phyloP scores from a whole-genome alignment of 2,113 vertebrate species.

The Poicephalus meyeri region DNA sequence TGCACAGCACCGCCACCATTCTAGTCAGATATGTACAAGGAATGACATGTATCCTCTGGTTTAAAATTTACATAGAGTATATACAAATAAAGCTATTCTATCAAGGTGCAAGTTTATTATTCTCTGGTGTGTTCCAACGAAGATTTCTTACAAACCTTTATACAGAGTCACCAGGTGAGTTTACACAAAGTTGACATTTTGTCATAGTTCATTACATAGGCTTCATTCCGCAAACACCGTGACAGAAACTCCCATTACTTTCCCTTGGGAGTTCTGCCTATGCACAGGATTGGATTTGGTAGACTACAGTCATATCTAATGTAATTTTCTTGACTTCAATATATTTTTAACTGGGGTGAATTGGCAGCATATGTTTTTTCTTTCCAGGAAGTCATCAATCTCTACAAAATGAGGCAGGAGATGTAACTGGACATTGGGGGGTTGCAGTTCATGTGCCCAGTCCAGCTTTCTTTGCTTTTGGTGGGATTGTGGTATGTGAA shows the following conservation, averaged over 20 bases:
- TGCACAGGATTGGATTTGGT: neutral
- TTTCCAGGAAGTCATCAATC: neutral
- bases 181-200: neutral
- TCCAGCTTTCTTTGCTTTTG: neutral
- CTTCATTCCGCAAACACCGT: neutral
- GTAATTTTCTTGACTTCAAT: neutral
- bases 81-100: slow-evolving; percentile 68
- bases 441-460: neutral
- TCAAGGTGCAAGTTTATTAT: slow-evolving; percentile 64
- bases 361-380: neutral
- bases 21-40: slow-evolving; percentile 39
- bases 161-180: slow-evolving; percentile 3
- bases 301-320: neutral
- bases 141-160: slow-evolving; percentile 39
- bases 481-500: neutral
- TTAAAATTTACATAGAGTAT: slow-evolving; percentile 59
- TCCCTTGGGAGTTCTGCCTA: slow-evolving; percentile 13
- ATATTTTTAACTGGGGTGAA: neutral
- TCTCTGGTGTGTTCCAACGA: slow-evolving; percentile 21
- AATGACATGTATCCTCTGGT: slow-evolving; percentile 14
- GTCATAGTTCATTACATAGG: neutral
- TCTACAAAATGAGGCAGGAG: neutral
- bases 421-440: neutral
- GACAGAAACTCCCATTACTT: neutral
- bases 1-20: slow-evolving; percentile 40